A percentile compares a stretch with the other conserved stretches of the same genome.
phyloP scores from a whole-genome alignment of 2,888 invertebrate genomes.

The Drosophila demipolita region DNA sequence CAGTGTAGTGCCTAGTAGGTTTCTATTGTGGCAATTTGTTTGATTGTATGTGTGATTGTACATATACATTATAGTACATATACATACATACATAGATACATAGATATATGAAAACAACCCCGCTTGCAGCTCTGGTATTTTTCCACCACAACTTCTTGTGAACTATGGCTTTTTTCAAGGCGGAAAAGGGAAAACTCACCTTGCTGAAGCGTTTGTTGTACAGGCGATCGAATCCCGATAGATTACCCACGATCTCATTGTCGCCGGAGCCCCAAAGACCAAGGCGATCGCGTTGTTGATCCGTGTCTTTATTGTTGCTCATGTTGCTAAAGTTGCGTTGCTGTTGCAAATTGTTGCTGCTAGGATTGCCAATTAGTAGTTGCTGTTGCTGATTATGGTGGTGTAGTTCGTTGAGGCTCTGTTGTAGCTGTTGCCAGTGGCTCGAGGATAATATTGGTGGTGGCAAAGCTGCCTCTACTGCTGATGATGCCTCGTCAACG shows the following conservation, averaged over 20 bases:
- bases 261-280: conserved; percentile 83
- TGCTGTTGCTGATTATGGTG: conserved; percentile 36
- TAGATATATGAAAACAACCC: conserved; percentile 51
- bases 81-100: background rate
- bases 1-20: conserved; percentile 52
- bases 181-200: conserved; percentile 70
- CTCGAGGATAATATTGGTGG: conserved; percentile 61
- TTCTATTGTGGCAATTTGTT: conserved; percentile 28
- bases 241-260: conserved; percentile 78
- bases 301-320: conserved; percentile 34
- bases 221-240: conserved; percentile 82
- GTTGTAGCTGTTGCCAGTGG: conserved; percentile 62
- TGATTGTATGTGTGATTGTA: background rate
- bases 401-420: conserved; percentile 56
- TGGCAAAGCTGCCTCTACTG: conserved; percentile 40
- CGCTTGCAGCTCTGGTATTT: conserved; percentile 58
- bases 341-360: conserved; percentile 47
- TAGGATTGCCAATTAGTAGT: conserved; percentile 23
- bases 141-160: conserved; percentile 57
- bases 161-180: conserved; percentile 1
- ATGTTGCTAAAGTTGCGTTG: conserved; percentile 50
- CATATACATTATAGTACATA: conserved; percentile 6
- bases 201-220: conserved; percentile 82
- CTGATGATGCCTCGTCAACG: conserved; percentile 69
- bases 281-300: conserved; percentile 77